Conservation (phyloP, 2,797 vertebrate species). For the Gobio occitaniae region DNA sequence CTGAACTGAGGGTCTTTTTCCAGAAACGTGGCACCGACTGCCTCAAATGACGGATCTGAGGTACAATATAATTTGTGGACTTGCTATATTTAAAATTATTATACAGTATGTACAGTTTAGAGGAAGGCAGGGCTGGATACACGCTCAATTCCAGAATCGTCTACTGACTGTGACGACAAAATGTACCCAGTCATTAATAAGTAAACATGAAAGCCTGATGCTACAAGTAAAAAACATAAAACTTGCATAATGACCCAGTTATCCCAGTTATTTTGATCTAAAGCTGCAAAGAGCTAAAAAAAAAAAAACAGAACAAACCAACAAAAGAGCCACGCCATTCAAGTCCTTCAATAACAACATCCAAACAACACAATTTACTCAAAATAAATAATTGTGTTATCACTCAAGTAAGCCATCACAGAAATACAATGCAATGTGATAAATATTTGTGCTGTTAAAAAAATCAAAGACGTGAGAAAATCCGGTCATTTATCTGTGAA, state of each 20-base stretch:
- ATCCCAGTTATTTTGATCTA: background rate
- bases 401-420: background rate
- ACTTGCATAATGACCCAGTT: conserved; percentile 9
- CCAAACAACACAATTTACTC: background rate
- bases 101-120: background rate
- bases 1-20: conserved; percentile 8
- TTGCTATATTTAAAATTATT: conserved; percentile 9
- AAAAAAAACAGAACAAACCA: background rate
- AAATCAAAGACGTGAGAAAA: background rate
- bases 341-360: background rate
- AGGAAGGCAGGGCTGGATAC: background rate
- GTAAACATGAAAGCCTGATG: background rate
- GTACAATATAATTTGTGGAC: conserved; percentile 27
- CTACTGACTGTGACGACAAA: background rate
- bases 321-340: background rate
- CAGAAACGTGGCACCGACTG: conserved; percentile 25
- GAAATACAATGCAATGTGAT: background rate
- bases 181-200: background rate
- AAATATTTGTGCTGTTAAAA: background rate
- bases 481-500: background rate
- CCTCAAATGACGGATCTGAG: background rate
- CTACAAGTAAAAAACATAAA: conserved; percentile 13
- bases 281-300: background rate
- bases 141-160: background rate
- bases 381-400: background rate